Evolutionary conservation across 2,888 invertebrate genomes (phyloP).

Genomic region (Petrophora chlorosata): DNA sequence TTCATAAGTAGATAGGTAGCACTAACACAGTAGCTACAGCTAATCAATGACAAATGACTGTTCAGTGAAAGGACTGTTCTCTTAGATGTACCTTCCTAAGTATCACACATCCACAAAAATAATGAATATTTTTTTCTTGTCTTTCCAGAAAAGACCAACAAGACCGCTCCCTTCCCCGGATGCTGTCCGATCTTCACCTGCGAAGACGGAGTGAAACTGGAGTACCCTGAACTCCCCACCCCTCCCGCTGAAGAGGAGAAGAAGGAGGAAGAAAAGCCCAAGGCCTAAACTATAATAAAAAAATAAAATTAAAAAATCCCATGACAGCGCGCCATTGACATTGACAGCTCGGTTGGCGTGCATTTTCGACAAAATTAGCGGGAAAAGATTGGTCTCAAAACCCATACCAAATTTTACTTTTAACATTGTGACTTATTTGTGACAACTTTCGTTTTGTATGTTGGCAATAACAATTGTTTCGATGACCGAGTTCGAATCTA

Average conservation of each 20-base stretch:
- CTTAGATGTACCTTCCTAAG: too few relatives aligned
- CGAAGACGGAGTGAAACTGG: conserved; percentile 92
- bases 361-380: conserved; percentile 15
- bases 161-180: conserved; percentile 93
- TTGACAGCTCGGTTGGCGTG: conserved; percentile 18
- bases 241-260: conserved; percentile 69
- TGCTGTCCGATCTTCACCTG: conserved; percentile 95
- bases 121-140: conserved; percentile 13
- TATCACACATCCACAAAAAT: too few relatives aligned
- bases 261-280: conserved; percentile 65
- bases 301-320: conserved; percentile 25
- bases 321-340: conserved; percentile 19
- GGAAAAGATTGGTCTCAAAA: conserved; percentile 56
- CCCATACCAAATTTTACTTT: conserved; percentile 50
- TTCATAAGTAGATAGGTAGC: too few relatives aligned
- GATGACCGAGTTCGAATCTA: conserved; percentile 45
- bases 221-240: conserved; percentile 91
- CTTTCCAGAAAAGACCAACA: conserved; percentile 91
- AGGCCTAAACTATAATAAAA: conserved; percentile 55
- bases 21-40: too few relatives aligned
- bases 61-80: too few relatives aligned
- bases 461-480: conserved; percentile 18
- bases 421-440: conserved; percentile 26
- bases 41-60: too few relatives aligned
- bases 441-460: conserved; percentile 26